Conservation (phyloP, 2,888 invertebrate genomes). For the Troides helena region DNA sequence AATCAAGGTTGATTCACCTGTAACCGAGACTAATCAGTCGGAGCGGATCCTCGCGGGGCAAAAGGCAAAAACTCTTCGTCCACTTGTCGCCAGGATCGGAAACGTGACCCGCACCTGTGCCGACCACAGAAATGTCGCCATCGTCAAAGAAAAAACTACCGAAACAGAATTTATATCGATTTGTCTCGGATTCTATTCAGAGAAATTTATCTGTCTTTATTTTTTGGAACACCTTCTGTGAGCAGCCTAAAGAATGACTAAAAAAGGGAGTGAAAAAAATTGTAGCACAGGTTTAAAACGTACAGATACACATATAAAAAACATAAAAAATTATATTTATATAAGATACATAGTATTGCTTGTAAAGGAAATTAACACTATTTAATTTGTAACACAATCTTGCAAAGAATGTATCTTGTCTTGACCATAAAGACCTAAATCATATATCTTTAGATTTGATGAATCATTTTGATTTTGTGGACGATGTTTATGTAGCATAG, state of each 20-base stretch:
- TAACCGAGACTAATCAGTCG: slow-evolving; percentile 58
- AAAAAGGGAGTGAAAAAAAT: neutral
- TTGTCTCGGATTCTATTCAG: slow-evolving; percentile 9
- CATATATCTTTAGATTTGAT: too few species aligned
- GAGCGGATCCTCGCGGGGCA: slow-evolving; percentile 33
- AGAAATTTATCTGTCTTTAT: slow-evolving; percentile 5
- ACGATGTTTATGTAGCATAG: too few species aligned
- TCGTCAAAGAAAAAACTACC: slow-evolving; percentile 28
- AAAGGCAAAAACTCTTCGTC: slow-evolving; percentile 32
- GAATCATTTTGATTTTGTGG: too few species aligned
- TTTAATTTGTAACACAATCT: neutral
- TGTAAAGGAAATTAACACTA: neutral
- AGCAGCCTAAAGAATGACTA: neutral
- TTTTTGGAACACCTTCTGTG: slow-evolving; percentile 8
- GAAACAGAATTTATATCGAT: slow-evolving; percentile 25
- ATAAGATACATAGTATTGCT: neutral
- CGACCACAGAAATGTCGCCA: slow-evolving; percentile 27
- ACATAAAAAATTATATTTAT: too few species aligned
- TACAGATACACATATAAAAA: neutral
- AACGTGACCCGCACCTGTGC: slow-evolving; percentile 40
- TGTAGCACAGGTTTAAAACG: neutral
- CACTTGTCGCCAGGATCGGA: slow-evolving; percentile 37
- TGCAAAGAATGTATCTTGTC: neutral
- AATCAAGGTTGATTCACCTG: slow-evolving; percentile 61
- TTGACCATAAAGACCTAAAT: neutral